Percentiles rank a stretch among this genome's conserved stretches.
Evolutionary conservation across 2,888 invertebrate species (phyloP).

Genomic region (Athripsodes cinereus): DNA sequence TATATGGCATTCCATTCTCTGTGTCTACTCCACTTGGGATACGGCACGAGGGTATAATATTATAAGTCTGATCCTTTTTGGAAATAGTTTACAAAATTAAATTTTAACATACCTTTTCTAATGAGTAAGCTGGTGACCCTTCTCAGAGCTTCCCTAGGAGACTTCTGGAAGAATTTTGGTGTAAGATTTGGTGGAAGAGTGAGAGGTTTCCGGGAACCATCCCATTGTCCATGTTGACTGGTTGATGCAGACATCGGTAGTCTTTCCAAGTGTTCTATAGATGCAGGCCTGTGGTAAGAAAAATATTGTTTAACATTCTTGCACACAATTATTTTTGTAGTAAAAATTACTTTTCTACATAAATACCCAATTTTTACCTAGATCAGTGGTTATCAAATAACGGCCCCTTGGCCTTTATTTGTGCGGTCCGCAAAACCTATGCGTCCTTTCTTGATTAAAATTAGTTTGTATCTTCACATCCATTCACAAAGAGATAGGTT

Average conservation of each 20-base stretch:
- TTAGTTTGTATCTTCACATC: no score
- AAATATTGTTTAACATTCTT: no score
- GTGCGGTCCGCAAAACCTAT: no score
- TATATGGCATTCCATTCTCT: no score
- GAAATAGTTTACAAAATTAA: no score
- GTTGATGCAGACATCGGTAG: constrained; percentile 49
- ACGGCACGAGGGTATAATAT: no score
- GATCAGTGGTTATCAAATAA: no score
- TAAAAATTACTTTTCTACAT: background rate
- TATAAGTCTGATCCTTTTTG: no score
- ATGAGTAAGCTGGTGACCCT: constrained; percentile 86
- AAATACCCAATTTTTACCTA: background rate
- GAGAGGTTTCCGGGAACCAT: constrained; percentile 65
- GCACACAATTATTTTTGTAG: background rate
- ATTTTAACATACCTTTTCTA: constrained; percentile 75
- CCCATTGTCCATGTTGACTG: constrained; percentile 48
- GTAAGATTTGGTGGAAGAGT: constrained; percentile 85
- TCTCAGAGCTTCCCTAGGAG: constrained; percentile 78
- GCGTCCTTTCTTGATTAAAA: no score
- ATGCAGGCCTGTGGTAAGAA: constrained; percentile 59
- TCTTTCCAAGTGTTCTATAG: constrained; percentile 79
- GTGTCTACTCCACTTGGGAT: no score
- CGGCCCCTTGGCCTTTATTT: no score
- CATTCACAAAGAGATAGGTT: no score
- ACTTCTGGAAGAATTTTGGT: constrained; percentile 85